A percentile compares a stretch with the other conserved stretches of the same genome.
phyloP scores from a whole-genome alignment of 2,113 vertebrate species.

The Strix uralensis region DNA sequence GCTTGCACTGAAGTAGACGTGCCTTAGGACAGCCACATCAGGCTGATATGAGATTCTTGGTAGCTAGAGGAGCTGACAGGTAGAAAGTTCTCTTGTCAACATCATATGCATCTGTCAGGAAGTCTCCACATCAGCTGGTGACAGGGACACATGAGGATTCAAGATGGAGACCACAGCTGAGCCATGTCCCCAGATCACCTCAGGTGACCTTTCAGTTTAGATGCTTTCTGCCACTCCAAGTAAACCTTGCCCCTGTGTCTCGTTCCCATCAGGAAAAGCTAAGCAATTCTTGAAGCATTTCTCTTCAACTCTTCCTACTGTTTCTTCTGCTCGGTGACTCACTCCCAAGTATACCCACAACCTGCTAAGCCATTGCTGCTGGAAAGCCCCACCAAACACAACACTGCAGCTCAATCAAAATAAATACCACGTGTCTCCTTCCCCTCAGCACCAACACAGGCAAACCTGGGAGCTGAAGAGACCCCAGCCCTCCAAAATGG shows the following conservation, averaged over 20 bases:
- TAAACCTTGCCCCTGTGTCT: background rate
- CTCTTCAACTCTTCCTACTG: background rate
- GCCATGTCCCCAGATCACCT: background rate
- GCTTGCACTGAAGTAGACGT: background rate
- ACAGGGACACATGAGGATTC: background rate
- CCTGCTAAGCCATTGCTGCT: background rate
- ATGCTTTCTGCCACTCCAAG: background rate
- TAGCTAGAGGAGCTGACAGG: background rate
- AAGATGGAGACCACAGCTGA: background rate
- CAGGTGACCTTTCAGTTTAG: background rate
- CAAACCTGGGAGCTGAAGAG: background rate
- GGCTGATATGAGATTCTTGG: background rate
- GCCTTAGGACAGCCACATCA: background rate
- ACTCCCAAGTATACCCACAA: slow-evolving; percentile 22
- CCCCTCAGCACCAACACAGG: background rate
- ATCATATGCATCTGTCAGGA: background rate
- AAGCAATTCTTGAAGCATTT: background rate
- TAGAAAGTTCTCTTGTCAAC: background rate
- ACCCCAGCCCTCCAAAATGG: background rate
- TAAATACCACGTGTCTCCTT: background rate
- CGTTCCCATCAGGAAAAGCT: background rate
- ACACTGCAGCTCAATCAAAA: background rate
- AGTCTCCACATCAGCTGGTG: background rate
- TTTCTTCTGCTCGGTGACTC: background rate
- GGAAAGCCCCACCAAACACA: slow-evolving; percentile 4